Conservation (phyloP, 2,113 vertebrate genomes). For the Rhodinocichla rosea region DNA sequence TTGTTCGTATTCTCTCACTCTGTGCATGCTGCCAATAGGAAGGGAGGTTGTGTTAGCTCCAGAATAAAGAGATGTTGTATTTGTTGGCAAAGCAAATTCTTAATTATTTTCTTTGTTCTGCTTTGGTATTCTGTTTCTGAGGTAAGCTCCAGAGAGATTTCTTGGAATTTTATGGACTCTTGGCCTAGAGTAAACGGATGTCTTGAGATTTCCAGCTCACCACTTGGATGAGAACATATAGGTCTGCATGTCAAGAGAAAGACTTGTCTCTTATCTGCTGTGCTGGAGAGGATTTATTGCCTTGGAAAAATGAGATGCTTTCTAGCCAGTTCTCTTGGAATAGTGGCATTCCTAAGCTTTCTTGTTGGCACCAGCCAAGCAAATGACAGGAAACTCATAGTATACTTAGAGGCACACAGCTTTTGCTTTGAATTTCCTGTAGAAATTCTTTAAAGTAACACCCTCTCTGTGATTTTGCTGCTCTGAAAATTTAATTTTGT, state of each 20-base stretch:
- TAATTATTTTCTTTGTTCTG: slow-evolving; percentile 10
- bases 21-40: not conserved
- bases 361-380: not conserved
- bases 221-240: not conserved
- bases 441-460: not conserved
- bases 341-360: not conserved
- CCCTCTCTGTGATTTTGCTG: not conserved
- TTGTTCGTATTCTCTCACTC: not conserved
- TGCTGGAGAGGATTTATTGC: slow-evolving; percentile 1
- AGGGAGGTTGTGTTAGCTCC: not conserved
- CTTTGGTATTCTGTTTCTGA: slow-evolving; percentile 36
- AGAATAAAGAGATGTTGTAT: not conserved
- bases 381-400: not conserved
- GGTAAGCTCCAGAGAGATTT: slow-evolving; percentile 44
- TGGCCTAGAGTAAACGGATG: not conserved
- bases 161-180: slow-evolving; percentile 34
- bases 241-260: not conserved
- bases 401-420: not conserved
- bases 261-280: not conserved
- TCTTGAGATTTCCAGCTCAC: slow-evolving; percentile 1
- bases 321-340: slow-evolving; percentile 3
- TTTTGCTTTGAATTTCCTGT: slow-evolving; percentile 13
- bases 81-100: slow-evolving; percentile 35
- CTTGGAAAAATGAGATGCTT: not conserved
- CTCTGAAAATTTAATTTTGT: not conserved